Percentiles rank a stretch among this genome's conserved stretches.
Evolutionary conservation across 92 coral and sea anemone species (phyloP).

Genomic region (Muricea muricata): DNA sequence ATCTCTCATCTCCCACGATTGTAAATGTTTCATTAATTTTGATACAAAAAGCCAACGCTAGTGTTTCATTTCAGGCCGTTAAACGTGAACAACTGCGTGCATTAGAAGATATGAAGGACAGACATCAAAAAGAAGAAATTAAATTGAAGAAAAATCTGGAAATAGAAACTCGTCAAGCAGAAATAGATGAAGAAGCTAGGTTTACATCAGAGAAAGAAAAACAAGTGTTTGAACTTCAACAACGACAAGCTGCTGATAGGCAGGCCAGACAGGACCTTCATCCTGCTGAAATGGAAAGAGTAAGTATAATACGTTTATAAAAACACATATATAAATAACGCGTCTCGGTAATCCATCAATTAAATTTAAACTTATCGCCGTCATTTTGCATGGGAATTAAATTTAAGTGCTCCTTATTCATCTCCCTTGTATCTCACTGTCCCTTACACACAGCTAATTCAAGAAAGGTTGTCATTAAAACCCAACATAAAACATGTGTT

Average conservation of each 20-base stretch:
- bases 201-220: constrained; percentile 74
- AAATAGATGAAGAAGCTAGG: constrained; percentile 70
- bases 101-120: constrained; percentile 80
- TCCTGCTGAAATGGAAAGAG: constrained; percentile 95
- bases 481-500: no score
- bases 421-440: no score
- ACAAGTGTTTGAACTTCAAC: constrained; percentile 81
- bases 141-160: constrained; percentile 74
- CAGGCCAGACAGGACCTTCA: constrained; percentile 88
- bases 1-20: no score
- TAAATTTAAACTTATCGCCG: no score
- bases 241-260: constrained; percentile 92
- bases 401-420: no score
- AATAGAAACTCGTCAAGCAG: constrained; percentile 61
- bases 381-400: no score
- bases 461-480: no score
- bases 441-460: no score
- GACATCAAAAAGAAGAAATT: constrained; percentile 84
- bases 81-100: constrained; percentile 88
- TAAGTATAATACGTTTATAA: constrained; percentile 25
- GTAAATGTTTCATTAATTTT: no score
- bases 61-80: constrained; percentile 70
- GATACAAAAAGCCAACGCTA: background rate
- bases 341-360: no score
- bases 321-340: no score